Conservation (phyloP, 2,113 vertebrate genomes). For the Spilogale gracilis region DNA sequence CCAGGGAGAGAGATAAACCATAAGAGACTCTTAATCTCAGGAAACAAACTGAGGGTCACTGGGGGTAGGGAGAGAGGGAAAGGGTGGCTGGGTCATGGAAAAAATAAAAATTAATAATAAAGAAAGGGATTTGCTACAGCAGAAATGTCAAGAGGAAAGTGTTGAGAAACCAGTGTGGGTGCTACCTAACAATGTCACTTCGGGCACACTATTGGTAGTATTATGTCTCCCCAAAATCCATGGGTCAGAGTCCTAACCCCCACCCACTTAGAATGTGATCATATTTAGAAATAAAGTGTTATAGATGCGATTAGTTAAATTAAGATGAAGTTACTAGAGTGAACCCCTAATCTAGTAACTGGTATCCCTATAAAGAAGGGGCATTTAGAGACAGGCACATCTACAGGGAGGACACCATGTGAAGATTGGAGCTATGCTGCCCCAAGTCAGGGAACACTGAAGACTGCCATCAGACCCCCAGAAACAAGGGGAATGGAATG, state of each 20-base stretch:
- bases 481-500: not conserved
- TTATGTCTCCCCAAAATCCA: not conserved
- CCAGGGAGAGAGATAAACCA: too few species aligned
- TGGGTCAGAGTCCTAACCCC: not conserved
- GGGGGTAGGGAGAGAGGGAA: too few species aligned
- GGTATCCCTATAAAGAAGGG: not conserved
- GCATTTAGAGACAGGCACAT: not conserved
- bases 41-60: too few species aligned
- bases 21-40: too few species aligned
- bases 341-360: not conserved
- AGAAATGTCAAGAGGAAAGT: not conserved
- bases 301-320: not conserved
- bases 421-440: not conserved
- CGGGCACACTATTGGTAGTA: not conserved
- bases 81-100: too few species aligned
- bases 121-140: not conserved
- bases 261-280: not conserved
- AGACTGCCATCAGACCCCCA: not conserved
- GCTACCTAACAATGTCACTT: not conserved
- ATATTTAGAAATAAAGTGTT: not conserved
- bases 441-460: not conserved
- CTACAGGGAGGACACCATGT: not conserved
- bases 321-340: not conserved
- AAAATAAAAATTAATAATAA: too few species aligned
- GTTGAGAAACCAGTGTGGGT: not conserved